Percentiles rank a stretch among this genome's conserved stretches.
Conservation (phyloP, 1,140 invertebrate genomes). For the Marisa cornuarietis region DNA sequence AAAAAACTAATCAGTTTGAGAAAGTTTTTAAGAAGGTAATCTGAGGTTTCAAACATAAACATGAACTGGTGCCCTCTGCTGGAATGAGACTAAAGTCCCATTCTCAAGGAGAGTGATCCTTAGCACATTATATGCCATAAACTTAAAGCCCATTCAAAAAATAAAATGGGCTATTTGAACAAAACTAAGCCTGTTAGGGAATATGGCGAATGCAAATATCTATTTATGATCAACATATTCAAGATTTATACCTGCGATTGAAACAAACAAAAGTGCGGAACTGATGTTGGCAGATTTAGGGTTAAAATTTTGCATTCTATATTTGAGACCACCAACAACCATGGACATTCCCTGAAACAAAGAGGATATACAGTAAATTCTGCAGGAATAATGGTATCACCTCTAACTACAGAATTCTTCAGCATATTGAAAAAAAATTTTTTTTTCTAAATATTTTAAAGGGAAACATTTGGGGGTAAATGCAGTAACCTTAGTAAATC, state of each 20-base stretch:
- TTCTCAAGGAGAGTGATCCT: too few species aligned
- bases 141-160: neutral
- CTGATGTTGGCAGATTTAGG: slow-evolving; percentile 56
- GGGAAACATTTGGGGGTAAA: neutral
- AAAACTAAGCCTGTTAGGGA: neutral
- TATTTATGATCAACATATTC: neutral
- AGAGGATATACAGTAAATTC: too few species aligned
- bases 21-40: too few species aligned
- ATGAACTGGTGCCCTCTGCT: too few species aligned
- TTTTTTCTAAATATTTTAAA: neutral
- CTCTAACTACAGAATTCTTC: too few species aligned
- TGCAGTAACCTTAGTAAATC: neutral
- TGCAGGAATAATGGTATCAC: too few species aligned
- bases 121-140: neutral
- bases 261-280: slow-evolving; percentile 58
- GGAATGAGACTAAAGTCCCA: too few species aligned
- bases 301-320: slow-evolving; percentile 59
- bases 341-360: slow-evolving; percentile 57
- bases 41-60: too few species aligned
- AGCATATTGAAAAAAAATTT: too few species aligned
- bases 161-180: neutral
- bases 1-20: too few species aligned
- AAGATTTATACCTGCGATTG: slow-evolving; percentile 49
- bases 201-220: neutral
- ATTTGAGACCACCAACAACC: slow-evolving; percentile 60